Base-by-base conservation (phyloP, 2,888 invertebrate species). In the Brachypalpus laphriformis region DNA sequence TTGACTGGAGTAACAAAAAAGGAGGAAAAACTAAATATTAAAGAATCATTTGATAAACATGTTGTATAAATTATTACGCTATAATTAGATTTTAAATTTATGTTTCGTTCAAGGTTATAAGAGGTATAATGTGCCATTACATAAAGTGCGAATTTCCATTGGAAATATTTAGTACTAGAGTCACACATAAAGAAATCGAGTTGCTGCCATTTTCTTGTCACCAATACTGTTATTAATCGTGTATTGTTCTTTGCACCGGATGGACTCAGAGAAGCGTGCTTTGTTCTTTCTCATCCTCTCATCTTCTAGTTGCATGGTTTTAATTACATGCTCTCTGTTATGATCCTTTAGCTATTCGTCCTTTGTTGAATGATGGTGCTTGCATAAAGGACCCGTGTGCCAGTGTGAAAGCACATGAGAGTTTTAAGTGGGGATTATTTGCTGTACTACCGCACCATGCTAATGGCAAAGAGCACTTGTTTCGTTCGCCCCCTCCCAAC, bases 291-390 rank as follows among this genome's bases (percentile, higher is more conserved):
- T 14, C 47, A 37, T 34, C 16, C 14, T 18, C 31, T 25, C 16
- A 45, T 5, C 25, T 59, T 34, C 22, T 14, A 57, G 31, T 47
- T 57, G 59, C 40, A 51, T 25, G 51, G 37, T 49, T 59, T 71
- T 59, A 71, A 71, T 71, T 59, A 59, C 71, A 59, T 16, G 14
- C 37, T 14, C 57, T 68, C 20, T 45, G 49, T 34, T 59, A 47
- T 57, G 57, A 70, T 49, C 34, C 47, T 7, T 47, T 37, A 14
- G 34, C 31, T 51, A 49, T 31, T 61, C 47, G 54, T 47, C 22
- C 47, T 37, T 59, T 37, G n/a, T 25, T 57, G 11, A 14, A 20
- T 45, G 66, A 25, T 22, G 37, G 22, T 1, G 37, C 8, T 59
- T 40, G n/a, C 22, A 40, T 22, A 59, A 59, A 40, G 22, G 57